phyloP scores from a whole-genome alignment of 23 tunicate species.

The Phallusia fumigata region DNA sequence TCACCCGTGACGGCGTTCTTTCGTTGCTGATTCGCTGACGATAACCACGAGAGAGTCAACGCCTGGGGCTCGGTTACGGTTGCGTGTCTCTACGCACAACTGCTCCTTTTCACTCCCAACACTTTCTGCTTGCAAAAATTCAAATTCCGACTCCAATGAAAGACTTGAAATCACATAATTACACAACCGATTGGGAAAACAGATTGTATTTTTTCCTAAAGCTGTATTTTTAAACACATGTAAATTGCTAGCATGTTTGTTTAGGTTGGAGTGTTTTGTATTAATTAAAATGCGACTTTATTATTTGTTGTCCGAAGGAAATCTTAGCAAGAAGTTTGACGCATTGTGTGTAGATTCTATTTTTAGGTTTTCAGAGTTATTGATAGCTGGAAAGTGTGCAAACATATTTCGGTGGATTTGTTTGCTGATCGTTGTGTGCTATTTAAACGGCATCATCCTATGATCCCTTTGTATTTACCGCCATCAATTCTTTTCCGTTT shows the following conservation, averaged over 20 bases:
- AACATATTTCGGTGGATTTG: not conserved
- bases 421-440: not conserved
- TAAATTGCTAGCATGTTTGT: too few species aligned
- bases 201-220: too few species aligned
- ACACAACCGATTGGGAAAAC: too few species aligned
- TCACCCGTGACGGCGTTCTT: not conserved
- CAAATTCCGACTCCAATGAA: too few species aligned
- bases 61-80: slow-evolving; percentile 5
- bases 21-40: not conserved
- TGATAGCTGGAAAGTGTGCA: not conserved
- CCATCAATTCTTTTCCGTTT: not conserved
- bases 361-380: not conserved
- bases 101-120: not conserved
- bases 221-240: too few species aligned
- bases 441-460: not conserved
- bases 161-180: too few species aligned
- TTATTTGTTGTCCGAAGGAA: too few species aligned
- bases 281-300: too few species aligned
- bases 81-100: not conserved
- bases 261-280: too few species aligned
- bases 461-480: slow-evolving; percentile 4
- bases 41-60: not conserved
- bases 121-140: not conserved
- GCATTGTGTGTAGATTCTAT: not conserved
- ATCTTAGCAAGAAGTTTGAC: too few species aligned